phyloP scores from a whole-genome alignment of 1,140 invertebrate species.

The Potamilus streckersoni region DNA sequence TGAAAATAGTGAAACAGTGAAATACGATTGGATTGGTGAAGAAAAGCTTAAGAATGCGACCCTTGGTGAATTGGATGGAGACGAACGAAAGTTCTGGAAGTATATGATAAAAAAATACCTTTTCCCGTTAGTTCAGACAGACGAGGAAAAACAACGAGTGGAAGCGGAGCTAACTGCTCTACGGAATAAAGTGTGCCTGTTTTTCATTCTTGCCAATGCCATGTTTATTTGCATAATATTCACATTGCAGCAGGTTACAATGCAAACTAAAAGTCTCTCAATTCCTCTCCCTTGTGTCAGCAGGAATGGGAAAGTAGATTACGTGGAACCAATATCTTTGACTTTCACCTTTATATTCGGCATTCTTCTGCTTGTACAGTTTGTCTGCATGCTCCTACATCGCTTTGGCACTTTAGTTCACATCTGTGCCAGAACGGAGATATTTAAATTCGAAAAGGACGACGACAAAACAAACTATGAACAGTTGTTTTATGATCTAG shows the following conservation, averaged over 20 bases:
- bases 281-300: slow-evolving; percentile 34
- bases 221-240: slow-evolving; percentile 62
- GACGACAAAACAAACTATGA: too few species aligned
- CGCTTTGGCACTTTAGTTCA: slow-evolving; percentile 66
- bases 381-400: slow-evolving; percentile 70
- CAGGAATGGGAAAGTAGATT: too few species aligned
- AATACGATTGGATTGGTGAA: slow-evolving; percentile 96
- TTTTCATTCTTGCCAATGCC: slow-evolving; percentile 62
- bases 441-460: slow-evolving; percentile 13
- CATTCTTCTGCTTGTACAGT: slow-evolving; percentile 68
- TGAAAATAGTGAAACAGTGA: slow-evolving; percentile 78
- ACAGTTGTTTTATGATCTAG: too few species aligned
- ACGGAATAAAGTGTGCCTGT: slow-evolving; percentile 81
- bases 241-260: slow-evolving; percentile 40
- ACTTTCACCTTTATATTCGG: slow-evolving; percentile 70
- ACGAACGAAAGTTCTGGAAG: slow-evolving; percentile 53
- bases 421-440: slow-evolving; percentile 54
- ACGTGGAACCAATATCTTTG: slow-evolving; percentile 66
- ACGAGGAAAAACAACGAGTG: slow-evolving; percentile 49
- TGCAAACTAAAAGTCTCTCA: slow-evolving; percentile 25
- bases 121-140: slow-evolving; percentile 55
- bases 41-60: slow-evolving; percentile 64
- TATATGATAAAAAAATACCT: slow-evolving; percentile 58
- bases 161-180: slow-evolving; percentile 89
- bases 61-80: slow-evolving; percentile 74